Evolutionary conservation across 2,113 vertebrate species (phyloP).

Genomic region (Penelope pileata): DNA sequence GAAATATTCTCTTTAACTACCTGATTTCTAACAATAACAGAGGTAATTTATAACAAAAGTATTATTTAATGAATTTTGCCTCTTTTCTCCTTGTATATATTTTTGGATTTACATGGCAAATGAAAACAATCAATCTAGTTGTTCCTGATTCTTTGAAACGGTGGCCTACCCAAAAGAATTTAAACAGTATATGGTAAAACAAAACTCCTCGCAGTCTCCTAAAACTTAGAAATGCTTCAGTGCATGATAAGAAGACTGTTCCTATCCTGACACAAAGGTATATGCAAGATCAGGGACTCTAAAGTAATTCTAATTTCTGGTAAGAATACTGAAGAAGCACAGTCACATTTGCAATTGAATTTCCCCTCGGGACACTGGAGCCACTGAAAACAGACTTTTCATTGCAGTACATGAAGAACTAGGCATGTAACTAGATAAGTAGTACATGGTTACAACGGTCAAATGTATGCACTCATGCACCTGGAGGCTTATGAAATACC

Average conservation of each 20-base stretch:
- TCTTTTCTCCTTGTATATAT: not conserved
- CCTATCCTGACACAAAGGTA: not conserved
- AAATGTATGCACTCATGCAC: not conserved
- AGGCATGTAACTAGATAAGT: constrained; percentile 11
- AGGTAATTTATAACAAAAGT: not conserved
- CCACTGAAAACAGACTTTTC: not conserved
- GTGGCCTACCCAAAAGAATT: not conserved
- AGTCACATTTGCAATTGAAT: constrained; percentile 9
- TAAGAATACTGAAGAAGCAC: not conserved
- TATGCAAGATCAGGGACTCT: not conserved
- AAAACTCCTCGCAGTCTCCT: not conserved
- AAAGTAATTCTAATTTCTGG: not conserved
- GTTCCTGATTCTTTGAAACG: not conserved
- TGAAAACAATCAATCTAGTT: not conserved
- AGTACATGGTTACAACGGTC: not conserved
- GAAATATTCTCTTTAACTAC: not conserved
- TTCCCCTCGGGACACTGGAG: constrained; percentile 10
- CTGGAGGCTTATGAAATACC: not conserved
- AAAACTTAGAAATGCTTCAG: not conserved
- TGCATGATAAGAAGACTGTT: not conserved
- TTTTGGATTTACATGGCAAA: not conserved
- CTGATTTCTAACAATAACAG: not conserved
- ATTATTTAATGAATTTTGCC: not conserved
- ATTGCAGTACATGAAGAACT: constrained; percentile 7
- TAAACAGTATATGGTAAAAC: not conserved